phyloP scores from a whole-genome alignment of 2,797 vertebrate species.

The Siniperca obscura region DNA sequence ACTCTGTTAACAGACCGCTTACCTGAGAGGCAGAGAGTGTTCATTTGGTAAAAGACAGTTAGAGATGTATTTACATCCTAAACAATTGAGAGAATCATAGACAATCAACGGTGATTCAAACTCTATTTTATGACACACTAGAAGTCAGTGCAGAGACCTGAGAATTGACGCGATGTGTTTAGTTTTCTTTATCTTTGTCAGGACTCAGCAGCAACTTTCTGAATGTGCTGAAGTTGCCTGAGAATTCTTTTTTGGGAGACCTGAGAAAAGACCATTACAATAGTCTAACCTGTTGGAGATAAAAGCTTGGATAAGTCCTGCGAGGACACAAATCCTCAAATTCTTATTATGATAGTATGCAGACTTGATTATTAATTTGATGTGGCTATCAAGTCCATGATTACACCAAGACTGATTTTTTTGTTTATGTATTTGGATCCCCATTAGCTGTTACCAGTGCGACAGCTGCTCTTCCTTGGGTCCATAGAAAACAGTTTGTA shows the following conservation, averaged over 20 bases:
- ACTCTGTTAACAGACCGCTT: neutral
- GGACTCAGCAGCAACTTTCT: too few relatives aligned
- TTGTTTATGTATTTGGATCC: conserved; percentile 9
- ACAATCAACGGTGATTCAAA: neutral
- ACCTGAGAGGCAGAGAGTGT: neutral
- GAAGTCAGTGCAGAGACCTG: neutral
- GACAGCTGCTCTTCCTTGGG: neutral
- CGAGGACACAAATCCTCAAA: neutral
- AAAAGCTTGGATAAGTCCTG: neutral
- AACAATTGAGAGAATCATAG: neutral
- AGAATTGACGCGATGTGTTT: neutral
- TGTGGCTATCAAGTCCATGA: neutral
- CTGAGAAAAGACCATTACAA: too few relatives aligned
- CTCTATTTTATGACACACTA: neutral
- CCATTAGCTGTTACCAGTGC: conserved; percentile 8
- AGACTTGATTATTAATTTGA: conserved; percentile 8
- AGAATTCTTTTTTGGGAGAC: too few relatives aligned
- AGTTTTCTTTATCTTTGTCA: neutral
- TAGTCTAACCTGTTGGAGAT: too few relatives aligned
- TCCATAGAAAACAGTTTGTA: neutral
- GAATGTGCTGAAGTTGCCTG: too few relatives aligned
- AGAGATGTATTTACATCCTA: neutral
- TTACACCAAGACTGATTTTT: conserved; percentile 17
- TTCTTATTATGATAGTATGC: neutral
- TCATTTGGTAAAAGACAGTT: neutral